Base-by-base conservation (phyloP, 2,888 invertebrate species). In the Zootermopsis nevadensis region DNA sequence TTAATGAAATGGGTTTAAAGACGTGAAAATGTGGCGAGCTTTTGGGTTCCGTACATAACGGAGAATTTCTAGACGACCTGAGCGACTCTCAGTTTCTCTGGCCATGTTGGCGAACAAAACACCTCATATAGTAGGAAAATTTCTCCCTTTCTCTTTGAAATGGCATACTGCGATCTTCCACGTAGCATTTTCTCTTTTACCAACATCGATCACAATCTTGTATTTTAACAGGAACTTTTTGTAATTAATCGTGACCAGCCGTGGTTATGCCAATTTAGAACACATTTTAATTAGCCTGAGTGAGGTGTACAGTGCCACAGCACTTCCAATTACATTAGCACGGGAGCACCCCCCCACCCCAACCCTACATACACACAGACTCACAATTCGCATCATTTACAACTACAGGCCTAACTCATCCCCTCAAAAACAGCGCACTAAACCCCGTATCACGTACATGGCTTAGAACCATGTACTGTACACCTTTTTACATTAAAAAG, bases 311-410 rank as follows among this genome's bases (percentile, higher is more conserved):
- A 60, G 12, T 60, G n/a, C n/a, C 27, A 1, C n/a, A n/a, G 60
- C 22, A n/a, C 60, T 60, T n/a, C 60, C 60, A 60, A 60, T 60
- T 60, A 60, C 60, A 60, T 60, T 60, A 60, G 60, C n/a, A 27
- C n/a, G 10, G 60, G 15, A 60, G 1, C 60, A 60, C n/a, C 27
- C 60, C 60, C 1, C 60, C 60, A 27, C 60, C n/a, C 60, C 15
- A 3, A 48, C 0, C 15, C 48, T n/a, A 19, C 60, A 27, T 27
- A 27, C 24, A 24, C 55, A 22, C 60, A 27, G n/a, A 10, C 60
- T 1, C 7, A 60, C 60, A 27, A 60, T 60, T 60, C 60, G 27
- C n/a, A 60, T 27, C n/a, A 12, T 60, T 60, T 60, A 60, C 60
- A 15, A n/a, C 60, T n/a, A 15, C 60, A 27, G n/a, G n/a, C 60